Evolutionary conservation across 2,888 invertebrate genomes (phyloP).

Genomic region (Tiliacea aurago): DNA sequence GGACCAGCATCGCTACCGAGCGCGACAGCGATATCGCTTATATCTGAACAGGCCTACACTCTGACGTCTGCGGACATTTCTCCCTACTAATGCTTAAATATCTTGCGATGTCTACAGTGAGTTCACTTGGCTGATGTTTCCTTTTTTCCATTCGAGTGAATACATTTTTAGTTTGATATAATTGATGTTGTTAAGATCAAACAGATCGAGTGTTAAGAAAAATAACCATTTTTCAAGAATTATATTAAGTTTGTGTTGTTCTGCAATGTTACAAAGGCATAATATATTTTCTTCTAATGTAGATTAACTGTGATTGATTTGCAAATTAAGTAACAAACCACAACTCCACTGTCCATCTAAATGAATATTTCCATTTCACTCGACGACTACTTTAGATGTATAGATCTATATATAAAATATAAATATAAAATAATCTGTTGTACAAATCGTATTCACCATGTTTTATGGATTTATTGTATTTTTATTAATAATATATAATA

Average conservation of each 20-base stretch:
- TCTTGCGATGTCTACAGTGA: constrained; percentile 11
- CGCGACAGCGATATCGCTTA: no score
- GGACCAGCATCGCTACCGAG: no score
- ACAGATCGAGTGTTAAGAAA: neutral
- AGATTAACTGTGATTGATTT: constrained; percentile 26
- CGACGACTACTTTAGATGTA: constrained; percentile 30
- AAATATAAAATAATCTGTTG: constrained; percentile 61
- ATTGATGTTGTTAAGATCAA: constrained; percentile 8
- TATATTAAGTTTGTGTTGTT: no score
- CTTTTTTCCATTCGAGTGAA: constrained; percentile 9
- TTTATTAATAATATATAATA: constrained; percentile 49
- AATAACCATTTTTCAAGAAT: neutral
- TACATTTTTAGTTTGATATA: constrained; percentile 13
- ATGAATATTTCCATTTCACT: constrained; percentile 43
- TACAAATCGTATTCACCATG: constrained; percentile 66
- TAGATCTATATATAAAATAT: constrained; percentile 46
- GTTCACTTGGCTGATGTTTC: constrained; percentile 11
- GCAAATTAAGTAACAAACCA: constrained; percentile 27
- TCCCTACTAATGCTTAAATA: neutral
- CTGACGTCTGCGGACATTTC: neutral
- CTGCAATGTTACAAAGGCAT: constrained; percentile 8
- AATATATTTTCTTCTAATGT: constrained; percentile 15
- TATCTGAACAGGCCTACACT: neutral
- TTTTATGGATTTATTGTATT: constrained; percentile 60
- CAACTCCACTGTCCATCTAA: constrained; percentile 44